phyloP scores from a whole-genome alignment of 2,888 invertebrate species.

The Ophion ventricosus region DNA sequence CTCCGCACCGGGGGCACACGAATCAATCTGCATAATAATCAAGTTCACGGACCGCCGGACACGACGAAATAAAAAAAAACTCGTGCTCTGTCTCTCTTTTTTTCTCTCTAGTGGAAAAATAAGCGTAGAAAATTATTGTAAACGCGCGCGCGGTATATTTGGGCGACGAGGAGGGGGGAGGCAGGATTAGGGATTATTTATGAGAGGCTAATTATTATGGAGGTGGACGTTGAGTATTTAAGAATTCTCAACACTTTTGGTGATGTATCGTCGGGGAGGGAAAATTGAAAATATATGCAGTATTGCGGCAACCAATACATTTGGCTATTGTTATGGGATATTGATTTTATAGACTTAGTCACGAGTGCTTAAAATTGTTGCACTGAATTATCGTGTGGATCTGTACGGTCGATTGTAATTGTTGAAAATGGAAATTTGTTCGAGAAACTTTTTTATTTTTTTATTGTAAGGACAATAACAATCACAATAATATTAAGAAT shows the following conservation, averaged over 20 bases:
- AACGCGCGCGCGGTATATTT: neutral
- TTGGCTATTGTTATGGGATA: no score
- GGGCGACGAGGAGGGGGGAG: neutral
- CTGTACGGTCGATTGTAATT: no score
- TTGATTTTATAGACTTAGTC: no score
- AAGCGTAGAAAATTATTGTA: neutral
- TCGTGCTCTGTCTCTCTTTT: neutral
- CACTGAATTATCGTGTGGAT: no score
- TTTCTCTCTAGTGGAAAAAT: neutral
- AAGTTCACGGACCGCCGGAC: slow-evolving; percentile 38
- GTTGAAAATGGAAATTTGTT: no score
- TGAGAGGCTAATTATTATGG: slow-evolving; percentile 10
- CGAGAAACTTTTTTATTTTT: no score
- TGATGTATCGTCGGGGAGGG: no score
- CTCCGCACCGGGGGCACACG: neutral
- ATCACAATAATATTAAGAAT: no score
- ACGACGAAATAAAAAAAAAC: neutral
- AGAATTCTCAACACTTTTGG: slow-evolving; percentile 1
- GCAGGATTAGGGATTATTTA: slow-evolving; percentile 17
- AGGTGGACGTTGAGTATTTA: neutral
- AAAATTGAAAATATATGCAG: neutral
- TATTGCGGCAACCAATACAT: no score
- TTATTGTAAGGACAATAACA: no score
- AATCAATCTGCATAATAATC: slow-evolving; percentile 43
- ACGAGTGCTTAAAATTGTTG: no score